A percentile compares a stretch with the other conserved stretches of the same genome.
phyloP scores from a whole-genome alignment of 2,797 vertebrate species.

The Alectoris magna region DNA sequence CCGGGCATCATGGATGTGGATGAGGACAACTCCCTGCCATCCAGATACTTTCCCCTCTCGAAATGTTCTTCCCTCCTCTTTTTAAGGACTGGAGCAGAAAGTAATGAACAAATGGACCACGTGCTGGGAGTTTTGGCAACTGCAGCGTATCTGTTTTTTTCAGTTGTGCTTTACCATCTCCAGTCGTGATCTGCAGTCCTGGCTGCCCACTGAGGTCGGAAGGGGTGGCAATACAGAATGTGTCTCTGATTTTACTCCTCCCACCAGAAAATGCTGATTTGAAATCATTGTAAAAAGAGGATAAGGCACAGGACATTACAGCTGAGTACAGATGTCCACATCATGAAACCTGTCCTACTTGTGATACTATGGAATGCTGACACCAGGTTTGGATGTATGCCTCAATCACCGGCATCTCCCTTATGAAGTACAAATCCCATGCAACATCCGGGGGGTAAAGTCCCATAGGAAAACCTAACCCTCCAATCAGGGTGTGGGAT shows the following conservation, averaged over 20 bases:
- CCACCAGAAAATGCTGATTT: not conserved
- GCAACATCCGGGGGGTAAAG: not conserved
- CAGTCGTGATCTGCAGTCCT: not conserved
- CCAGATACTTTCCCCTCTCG: not conserved
- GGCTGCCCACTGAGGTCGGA: not conserved
- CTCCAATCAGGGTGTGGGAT: constrained; percentile 3
- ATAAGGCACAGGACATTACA: accelerated
- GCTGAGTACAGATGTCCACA: not conserved
- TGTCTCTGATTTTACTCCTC: not conserved
- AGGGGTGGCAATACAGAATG: accelerated
- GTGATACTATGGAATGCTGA: not conserved
- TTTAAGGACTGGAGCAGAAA: not conserved
- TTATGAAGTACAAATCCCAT: not conserved
- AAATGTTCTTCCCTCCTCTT: not conserved
- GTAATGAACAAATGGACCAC: not conserved
- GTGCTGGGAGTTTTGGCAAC: not conserved
- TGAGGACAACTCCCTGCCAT: not conserved
- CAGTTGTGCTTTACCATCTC: not conserved
- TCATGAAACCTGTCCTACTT: not conserved
- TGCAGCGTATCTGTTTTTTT: not conserved
- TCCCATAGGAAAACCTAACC: not conserved
- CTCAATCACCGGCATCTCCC: not conserved
- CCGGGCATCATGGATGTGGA: not conserved
- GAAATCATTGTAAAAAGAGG: not conserved
- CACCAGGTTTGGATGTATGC: not conserved